These are phyloP conservation scores for Ormyrus thymus DNA, from an alignment of 2,888 invertebrate genomes.

Conservation along the genomic window DNA sequence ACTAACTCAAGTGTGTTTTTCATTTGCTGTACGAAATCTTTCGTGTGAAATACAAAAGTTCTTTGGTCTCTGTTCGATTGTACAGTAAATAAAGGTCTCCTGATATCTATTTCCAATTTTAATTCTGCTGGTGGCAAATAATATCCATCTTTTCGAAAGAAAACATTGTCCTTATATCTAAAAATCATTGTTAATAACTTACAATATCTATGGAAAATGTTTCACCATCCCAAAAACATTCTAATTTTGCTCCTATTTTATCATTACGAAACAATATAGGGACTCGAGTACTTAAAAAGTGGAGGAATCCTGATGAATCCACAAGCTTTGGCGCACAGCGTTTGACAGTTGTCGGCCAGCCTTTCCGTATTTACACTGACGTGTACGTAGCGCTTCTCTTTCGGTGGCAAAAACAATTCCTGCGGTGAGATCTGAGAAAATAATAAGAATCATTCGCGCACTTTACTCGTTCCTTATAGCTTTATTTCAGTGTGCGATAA, in stretches of 20 bases:
- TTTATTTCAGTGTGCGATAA: not conserved
- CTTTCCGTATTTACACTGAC: constrained; percentile 54
- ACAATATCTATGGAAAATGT: too few species aligned
- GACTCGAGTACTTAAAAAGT: constrained; percentile 59
- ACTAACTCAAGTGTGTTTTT: constrained; percentile 29
- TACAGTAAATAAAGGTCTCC: constrained; percentile 4
- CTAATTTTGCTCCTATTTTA: not conserved
- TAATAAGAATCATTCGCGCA: not conserved
- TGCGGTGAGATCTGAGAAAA: constrained; percentile 58
- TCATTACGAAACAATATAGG: not conserved
- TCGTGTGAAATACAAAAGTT: constrained; percentile 39
- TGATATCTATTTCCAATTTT: constrained; percentile 54
- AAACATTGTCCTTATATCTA: constrained; percentile 60
- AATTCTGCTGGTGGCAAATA: constrained; percentile 61
- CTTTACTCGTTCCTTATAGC: not conserved
- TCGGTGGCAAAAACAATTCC: constrained; percentile 62
- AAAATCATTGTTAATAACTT: constrained; percentile 10
- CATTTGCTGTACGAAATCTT: constrained; percentile 17
- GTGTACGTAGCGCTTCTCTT: constrained; percentile 54
- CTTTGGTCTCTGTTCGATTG: constrained; percentile 16
- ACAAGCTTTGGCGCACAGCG: constrained; percentile 54
- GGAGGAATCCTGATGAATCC: constrained; percentile 63
- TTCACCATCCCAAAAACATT: not conserved
- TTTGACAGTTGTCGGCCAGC: not conserved
- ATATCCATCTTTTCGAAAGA: constrained; percentile 60